Evolutionary conservation across 2,888 invertebrate genomes (phyloP), one percentile per base, ranked within the genome.

Genomic region (Perizoma affinitatum): DNA sequence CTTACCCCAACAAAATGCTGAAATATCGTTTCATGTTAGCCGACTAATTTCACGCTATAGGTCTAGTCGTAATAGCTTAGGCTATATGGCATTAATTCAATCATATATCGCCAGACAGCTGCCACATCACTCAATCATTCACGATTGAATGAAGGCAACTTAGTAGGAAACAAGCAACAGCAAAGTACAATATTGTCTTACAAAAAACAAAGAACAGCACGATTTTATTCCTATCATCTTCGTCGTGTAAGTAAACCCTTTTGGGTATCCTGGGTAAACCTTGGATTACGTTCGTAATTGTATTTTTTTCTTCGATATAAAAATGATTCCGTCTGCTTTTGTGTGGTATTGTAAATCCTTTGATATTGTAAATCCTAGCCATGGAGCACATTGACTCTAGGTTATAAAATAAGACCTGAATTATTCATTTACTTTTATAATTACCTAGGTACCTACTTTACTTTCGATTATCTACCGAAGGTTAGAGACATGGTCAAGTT

Each of bases 231-330:
- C 36, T 9, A 35, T 44, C n/a, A 6, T 45, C 53, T 41, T 52
- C 47, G 33, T 22, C 47, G 58, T 54, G 53, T 4, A 42, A 44
- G 53, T 34, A 46, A 58, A 46, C 44, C 53, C 53, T 58, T 58
- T 38, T 42, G 46, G 47, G 47, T 48, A 43, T 41, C 47, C 53
- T 11, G 33, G 41, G 41, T 42, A 54, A 45, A 41, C 33, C 41
- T 45, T 2, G 47, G 47, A 47, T 54, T 54, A 54, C 46, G 34
- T 33, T 10, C 41, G 47, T 54, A 22, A 22, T 22, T 22, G 22
- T 22, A 22, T 22, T 22, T 22, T n/a, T 22, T 22, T 22, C 22
- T 22, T 22, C 22, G 22, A 22, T 22, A 22, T 22, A 22, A 22
- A 22, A 22, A 3, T 22, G 22, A 22, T 22, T 3, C 22, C 22